Conservation (phyloP, 2,888 invertebrate genomes). For the Nematopogon swammerdamellus region DNA sequence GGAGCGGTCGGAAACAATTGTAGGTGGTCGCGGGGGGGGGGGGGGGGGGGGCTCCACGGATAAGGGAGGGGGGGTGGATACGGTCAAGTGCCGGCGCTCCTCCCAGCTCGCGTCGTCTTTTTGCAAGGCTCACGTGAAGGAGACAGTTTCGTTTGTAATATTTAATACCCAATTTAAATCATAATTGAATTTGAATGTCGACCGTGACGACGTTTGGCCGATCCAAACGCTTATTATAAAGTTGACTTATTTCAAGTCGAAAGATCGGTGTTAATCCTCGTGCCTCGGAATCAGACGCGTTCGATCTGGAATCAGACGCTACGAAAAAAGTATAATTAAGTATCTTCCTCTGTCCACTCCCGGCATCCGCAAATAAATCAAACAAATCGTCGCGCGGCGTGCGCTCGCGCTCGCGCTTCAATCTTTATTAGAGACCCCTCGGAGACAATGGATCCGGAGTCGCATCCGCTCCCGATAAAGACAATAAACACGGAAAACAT, state of each 20-base stretch:
- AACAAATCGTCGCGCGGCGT: background rate
- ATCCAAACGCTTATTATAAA: too few species aligned
- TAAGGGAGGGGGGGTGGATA: slow-evolving; percentile 12
- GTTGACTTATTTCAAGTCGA: too few species aligned
- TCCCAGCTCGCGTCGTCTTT: too few species aligned
- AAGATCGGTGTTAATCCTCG: too few species aligned
- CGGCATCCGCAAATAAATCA: background rate
- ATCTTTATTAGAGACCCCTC: slow-evolving; percentile 3
- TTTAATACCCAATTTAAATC: too few species aligned
- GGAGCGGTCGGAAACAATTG: background rate
- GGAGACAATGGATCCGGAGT: background rate
- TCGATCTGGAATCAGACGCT: background rate
- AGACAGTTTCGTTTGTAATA: too few species aligned
- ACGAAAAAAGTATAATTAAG: background rate
- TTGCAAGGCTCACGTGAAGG: too few species aligned
- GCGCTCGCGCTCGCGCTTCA: background rate
- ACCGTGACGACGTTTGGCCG: too few species aligned
- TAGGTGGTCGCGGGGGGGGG: slow-evolving; percentile 3
- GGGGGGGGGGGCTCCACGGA: slow-evolving; percentile 18
- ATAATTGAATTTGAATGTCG: too few species aligned
- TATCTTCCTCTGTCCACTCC: background rate
- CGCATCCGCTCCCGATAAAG: slow-evolving; percentile 2
- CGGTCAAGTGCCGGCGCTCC: too few species aligned
- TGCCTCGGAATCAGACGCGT: too few species aligned
- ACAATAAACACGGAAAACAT: slow-evolving; percentile 6